Base-by-base conservation (phyloP, 2,113 vertebrate species). In the Aegotheles bennettii region DNA sequence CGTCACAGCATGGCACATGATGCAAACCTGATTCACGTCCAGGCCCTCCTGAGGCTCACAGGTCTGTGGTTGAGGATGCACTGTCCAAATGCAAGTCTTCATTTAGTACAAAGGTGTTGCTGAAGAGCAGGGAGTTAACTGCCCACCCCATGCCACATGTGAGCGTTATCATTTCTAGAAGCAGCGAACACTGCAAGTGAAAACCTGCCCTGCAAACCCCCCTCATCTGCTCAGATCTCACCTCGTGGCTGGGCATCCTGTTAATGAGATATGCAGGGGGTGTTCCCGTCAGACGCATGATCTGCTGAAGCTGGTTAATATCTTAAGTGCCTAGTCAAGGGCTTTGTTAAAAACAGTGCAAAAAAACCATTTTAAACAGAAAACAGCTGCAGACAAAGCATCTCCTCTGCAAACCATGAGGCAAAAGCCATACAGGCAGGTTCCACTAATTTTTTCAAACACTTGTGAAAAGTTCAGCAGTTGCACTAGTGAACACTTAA, bases 291-390 rank as follows among this genome's bases (percentile, higher is more conserved):
- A 99, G 98, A 87, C 99, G 99, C 99, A 99, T 99, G 98, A 99
- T 99, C 99, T 99, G 99, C 98, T 99, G 99, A 98, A 99, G 99
- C 98, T 99, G 99, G 98, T 99, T 99, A 99, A 99, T 99, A 98
- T 99, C 99, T 99, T 98, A 95, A 96, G 97, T 96, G 98, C 99
- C 98, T 95, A 94, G 99, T 99, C 98, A 99, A 99, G 99, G 99
- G 98, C 97, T 97, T 98, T 98, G 98, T 97, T 98, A 98, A 97
- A 94, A 96, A 97, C 97, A 98, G 97, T 95, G 94, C 96, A 96
- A n/a, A n/a, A 98, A 80, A 81, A 94, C 80, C 96, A 96, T 82
- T 96, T 96, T 78, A 93, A 97, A 97, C 82, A 95, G 28, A 92
- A 79, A 89, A 97, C 79, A 90, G 91, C 84, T 69, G 87, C 84